These are phyloP conservation scores for Caenorhabditis macrosperma DNA, from an alignment of 2,888 invertebrate genomes.

Conservation along the genomic window DNA sequence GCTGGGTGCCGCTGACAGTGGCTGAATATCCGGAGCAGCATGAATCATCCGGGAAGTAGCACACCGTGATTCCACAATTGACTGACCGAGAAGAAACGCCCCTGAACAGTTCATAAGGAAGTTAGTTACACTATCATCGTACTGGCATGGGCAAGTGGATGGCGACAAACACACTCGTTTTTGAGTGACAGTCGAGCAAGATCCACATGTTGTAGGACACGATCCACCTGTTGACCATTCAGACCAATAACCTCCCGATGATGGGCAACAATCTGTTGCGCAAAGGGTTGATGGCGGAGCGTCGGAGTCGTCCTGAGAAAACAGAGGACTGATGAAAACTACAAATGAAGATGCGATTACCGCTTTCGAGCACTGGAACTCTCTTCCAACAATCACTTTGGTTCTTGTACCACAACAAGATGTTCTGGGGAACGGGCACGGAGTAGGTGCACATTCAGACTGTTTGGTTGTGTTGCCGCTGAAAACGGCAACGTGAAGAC, in stretches of 20 bases:
- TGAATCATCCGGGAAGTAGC: slow-evolving; percentile 60
- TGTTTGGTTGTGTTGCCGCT: slow-evolving; percentile 60
- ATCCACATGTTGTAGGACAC: slow-evolving; percentile 62
- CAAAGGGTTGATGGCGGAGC: slow-evolving; percentile 54
- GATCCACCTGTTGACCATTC: slow-evolving; percentile 61
- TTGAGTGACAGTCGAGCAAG: slow-evolving; percentile 58
- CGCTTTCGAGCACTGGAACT: slow-evolving; percentile 33
- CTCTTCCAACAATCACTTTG: slow-evolving; percentile 41
- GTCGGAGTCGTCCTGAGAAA: slow-evolving; percentile 39
- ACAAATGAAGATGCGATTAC: neutral
- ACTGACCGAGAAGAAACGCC: slow-evolving; percentile 41
- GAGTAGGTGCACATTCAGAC: slow-evolving; percentile 54
- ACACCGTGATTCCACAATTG: slow-evolving; percentile 64
- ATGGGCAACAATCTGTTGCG: slow-evolving; percentile 58
- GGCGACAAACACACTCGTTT: slow-evolving; percentile 41
- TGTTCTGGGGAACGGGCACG: slow-evolving; percentile 54
- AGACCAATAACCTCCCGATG: slow-evolving; percentile 67
- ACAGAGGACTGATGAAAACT: neutral
- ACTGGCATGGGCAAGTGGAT: slow-evolving; percentile 58
- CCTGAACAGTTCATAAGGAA: slow-evolving; percentile 23
- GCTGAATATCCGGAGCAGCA: slow-evolving; percentile 58
- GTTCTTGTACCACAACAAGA: slow-evolving; percentile 61
- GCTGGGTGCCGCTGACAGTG: slow-evolving; percentile 47
- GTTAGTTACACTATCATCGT: neutral
- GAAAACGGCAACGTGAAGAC: no score